These are phyloP conservation scores for Harpalus rufipes DNA, from an alignment of 2,888 invertebrate species.

Conservation along the genomic window DNA sequence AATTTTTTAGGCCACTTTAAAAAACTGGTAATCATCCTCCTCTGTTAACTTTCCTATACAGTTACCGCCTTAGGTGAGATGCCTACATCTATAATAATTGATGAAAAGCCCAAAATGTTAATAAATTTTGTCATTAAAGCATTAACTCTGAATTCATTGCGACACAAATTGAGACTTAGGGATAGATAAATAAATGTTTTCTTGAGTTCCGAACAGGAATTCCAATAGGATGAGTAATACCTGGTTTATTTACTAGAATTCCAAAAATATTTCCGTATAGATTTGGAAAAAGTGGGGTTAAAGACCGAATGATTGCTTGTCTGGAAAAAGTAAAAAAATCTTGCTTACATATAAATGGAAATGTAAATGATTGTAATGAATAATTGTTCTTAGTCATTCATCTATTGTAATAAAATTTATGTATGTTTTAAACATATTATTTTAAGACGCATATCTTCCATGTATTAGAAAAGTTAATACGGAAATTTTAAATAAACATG, in stretches of 20 bases:
- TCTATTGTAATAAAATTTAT: no score
- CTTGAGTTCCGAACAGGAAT: background rate
- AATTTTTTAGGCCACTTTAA: slow-evolving; percentile 29
- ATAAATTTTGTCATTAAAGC: slow-evolving; percentile 15
- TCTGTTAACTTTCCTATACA: slow-evolving; percentile 31
- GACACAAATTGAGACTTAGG: background rate
- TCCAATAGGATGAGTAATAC: slow-evolving; percentile 10
- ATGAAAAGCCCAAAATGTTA: background rate
- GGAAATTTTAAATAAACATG: no score
- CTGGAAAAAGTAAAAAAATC: slow-evolving; percentile 11
- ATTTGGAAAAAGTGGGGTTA: slow-evolving; percentile 22
- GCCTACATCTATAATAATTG: slow-evolving; percentile 14
- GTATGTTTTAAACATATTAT: no score
- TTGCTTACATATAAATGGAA: background rate
- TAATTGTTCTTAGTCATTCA: no score
- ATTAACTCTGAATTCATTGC: background rate
- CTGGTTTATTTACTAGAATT: background rate
- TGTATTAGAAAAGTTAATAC: no score
- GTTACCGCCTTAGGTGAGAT: slow-evolving; percentile 28
- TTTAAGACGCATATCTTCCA: no score
- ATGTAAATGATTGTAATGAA: background rate
- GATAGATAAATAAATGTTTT: background rate
- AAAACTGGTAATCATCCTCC: slow-evolving; percentile 36
- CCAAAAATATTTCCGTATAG: slow-evolving; percentile 24
- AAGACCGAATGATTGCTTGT: slow-evolving; percentile 23